Evolutionary conservation across 2,888 invertebrate species (phyloP), one percentile per base, ranked within the genome.

Genomic region (Tridacna gigas): DNA sequence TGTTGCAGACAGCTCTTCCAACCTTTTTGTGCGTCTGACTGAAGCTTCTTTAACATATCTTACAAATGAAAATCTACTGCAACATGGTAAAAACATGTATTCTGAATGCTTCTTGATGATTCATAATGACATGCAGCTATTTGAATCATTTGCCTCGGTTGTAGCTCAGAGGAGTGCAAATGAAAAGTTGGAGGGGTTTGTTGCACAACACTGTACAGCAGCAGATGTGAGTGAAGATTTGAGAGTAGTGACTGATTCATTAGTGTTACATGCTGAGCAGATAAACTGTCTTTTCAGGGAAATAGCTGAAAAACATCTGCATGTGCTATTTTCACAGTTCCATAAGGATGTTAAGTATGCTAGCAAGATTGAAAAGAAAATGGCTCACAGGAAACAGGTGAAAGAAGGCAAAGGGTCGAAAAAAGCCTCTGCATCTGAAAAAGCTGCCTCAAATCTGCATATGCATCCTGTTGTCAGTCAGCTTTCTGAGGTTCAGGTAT

Each of bases 311-410:
- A 74, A 75, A 28, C 75, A 69, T 61, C 48, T 80, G 9, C 12
- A 37, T 51, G 75, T 75, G 5, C 56, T 75, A 13, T 37, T 80
- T 22, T 25, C 75, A 22, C 80, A 80, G 20, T 75, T 67, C 25
- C 11, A 67, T 18, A 74, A 45, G 22, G 75, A 75, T 66, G 28
- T 75, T 56, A 80, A 80, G 61, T 80, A 74, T n/a, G 20, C 74
- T 13, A 28, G 45, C 22, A 65, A 51, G 28, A 22, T 80, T 25
- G 56, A 80, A 60, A 80, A 80, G 60, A 80, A 48, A 69, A 80
- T 80, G 80, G 80, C 80, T 22, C 80, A 80, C 67, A 66, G 80
- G 45, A 80, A 80, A 45, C 80, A 80, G 26, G 67, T 80, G n/a
- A 79, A 80, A 69, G 48, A 75, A 56, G 56, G 56, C 56, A 56